These are phyloP conservation scores for Zaprionus camerounensis DNA, from an alignment of 1,140 invertebrate species.

Conservation along the genomic window DNA sequence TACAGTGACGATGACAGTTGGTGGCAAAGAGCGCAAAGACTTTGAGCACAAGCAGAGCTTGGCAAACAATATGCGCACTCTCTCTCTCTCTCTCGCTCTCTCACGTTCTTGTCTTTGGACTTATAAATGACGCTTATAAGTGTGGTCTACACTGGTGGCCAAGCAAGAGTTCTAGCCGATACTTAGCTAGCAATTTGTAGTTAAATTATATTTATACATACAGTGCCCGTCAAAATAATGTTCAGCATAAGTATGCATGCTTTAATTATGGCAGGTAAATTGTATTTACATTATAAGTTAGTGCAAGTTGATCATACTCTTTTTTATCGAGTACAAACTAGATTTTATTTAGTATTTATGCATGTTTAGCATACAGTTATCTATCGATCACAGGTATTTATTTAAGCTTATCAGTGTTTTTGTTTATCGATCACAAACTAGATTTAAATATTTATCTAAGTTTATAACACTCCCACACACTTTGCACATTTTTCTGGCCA, in stretches of 20 bases:
- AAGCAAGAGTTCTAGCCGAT: background rate
- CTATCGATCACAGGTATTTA: too few relatives aligned
- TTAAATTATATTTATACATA: background rate
- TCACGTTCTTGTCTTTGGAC: constrained; percentile 10
- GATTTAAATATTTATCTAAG: background rate
- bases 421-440: background rate
- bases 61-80: constrained; percentile 72
- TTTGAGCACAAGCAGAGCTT: constrained; percentile 57
- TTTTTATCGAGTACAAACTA: too few relatives aligned
- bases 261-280: too few relatives aligned
- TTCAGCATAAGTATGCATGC: too few relatives aligned
- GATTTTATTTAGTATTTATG: too few relatives aligned
- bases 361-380: too few relatives aligned
- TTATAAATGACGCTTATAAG: constrained; percentile 44
- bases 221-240: too few relatives aligned
- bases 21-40: constrained; percentile 49
- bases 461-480: background rate
- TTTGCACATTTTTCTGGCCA: background rate
- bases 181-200: background rate
- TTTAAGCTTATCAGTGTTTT: too few relatives aligned
- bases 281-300: too few relatives aligned
- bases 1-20: constrained; percentile 42
- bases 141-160: constrained; percentile 43
- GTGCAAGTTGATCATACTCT: too few relatives aligned
- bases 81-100: constrained; percentile 21